Evolutionary conservation across 2,797 vertebrate genomes (phyloP).

Genomic region (Mus spretus): DNA sequence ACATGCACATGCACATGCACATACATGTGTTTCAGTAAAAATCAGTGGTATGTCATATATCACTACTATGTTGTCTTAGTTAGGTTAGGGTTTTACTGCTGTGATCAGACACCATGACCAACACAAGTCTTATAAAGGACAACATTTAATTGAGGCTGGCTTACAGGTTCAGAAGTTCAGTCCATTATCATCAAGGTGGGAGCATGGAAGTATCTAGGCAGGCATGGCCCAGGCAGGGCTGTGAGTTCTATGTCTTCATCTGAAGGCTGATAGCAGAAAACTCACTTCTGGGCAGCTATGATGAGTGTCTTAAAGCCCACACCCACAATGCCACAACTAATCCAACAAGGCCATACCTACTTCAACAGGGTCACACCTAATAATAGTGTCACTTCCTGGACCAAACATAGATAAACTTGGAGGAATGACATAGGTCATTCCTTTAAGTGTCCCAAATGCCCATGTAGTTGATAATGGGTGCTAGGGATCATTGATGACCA

Average conservation of each 20-base stretch:
- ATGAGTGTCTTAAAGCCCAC: background rate
- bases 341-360: background rate
- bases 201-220: background rate
- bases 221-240: background rate
- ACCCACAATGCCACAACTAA: background rate
- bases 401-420: background rate
- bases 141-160: background rate
- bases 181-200: background rate
- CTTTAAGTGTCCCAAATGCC: background rate
- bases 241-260: background rate
- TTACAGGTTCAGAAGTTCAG: background rate
- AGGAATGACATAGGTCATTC: background rate
- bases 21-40: constrained; percentile 8
- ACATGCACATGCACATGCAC: background rate
- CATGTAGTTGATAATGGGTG: background rate
- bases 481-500: background rate
- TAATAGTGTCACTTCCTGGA: background rate
- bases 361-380: background rate
- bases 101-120: background rate
- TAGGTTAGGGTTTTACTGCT: background rate
- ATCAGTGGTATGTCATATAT: background rate
- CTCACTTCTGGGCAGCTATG: background rate
- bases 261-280: background rate
- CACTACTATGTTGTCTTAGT: background rate
- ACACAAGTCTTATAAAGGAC: background rate